phyloP scores from a whole-genome alignment of 2,113 vertebrate genomes.

The Neogobius melanostomus region DNA sequence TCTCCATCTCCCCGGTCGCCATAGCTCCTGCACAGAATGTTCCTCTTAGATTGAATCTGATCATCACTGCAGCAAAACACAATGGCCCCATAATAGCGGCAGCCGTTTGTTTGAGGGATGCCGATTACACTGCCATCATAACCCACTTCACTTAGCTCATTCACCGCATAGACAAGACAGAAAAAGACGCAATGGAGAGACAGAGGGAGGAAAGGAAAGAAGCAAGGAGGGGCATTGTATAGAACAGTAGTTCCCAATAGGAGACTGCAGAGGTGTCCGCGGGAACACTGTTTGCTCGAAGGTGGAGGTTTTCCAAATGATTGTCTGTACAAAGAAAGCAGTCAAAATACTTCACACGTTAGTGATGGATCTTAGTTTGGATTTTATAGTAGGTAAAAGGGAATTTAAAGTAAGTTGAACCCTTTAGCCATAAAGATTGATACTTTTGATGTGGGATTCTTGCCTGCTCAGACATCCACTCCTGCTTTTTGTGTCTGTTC shows the following conservation, averaged over 20 bases:
- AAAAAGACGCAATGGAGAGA: slow-evolving; percentile 51
- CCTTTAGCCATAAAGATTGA: too few relatives aligned
- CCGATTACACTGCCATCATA: slow-evolving; percentile 77
- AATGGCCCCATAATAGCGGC: slow-evolving; percentile 75
- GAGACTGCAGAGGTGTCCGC: too few relatives aligned
- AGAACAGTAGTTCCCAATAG: slow-evolving; percentile 31
- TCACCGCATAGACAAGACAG: slow-evolving; percentile 65
- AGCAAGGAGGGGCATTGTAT: slow-evolving; percentile 20
- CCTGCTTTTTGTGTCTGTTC: too few relatives aligned
- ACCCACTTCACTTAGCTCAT: slow-evolving; percentile 73
- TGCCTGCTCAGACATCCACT: too few relatives aligned
- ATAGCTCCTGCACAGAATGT: slow-evolving; percentile 67
- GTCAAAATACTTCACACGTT: too few relatives aligned
- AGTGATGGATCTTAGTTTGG: too few relatives aligned
- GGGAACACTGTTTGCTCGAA: too few relatives aligned
- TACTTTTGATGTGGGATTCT: too few relatives aligned
- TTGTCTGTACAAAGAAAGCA: too few relatives aligned
- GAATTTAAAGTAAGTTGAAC: too few relatives aligned
- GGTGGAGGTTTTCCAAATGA: too few relatives aligned
- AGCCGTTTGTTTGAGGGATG: slow-evolving; percentile 76
- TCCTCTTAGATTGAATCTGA: slow-evolving; percentile 74
- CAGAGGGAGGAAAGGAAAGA: slow-evolving; percentile 28
- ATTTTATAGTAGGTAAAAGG: too few relatives aligned
- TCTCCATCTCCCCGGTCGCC: slow-evolving; percentile 24
- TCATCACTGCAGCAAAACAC: slow-evolving; percentile 74